Base-by-base conservation (phyloP, 92 coral and sea anemone species). In the Palythoa grandis region DNA sequence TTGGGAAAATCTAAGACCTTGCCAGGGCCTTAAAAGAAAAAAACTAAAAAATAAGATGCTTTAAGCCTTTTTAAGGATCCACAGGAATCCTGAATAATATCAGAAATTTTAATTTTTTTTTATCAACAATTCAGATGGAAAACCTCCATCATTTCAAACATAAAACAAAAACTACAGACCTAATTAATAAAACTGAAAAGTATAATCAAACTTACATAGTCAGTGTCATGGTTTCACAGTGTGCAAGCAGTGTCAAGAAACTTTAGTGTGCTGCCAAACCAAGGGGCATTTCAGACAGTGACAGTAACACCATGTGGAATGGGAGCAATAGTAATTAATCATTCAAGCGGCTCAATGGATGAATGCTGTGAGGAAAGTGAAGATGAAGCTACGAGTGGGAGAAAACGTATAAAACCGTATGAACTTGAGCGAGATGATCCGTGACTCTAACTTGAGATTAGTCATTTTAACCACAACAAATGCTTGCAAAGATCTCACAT, bases 351-450 rank as follows among this genome's bases (percentile, higher is more conserved):
- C 19, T 92, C 93, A 65, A 66, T 95, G 76, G 99, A 95, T 65
- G 99, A 96, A 70, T 85, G 94, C 73, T 93, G 95, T 8, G 91
- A 89, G 53, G 97, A 96, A 37, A 93, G 99, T 67, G 99, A 96
- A 72, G 99, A 96, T 8, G 99, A 96, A 29, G 98, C 99, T 89
- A 96, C 99, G 98, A 96, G 92, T 87, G 98, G 99, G 77, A 91
- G 98, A 93, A 96, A 96, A 88, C 99, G 99, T 70, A 96, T 96
- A 96, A 95, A 94, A 87, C 90, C 91, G 0, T 75, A 72, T 77
- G 92, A 84, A 89, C 89, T 85, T 9, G 84, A 84, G 37, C 87
- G 85, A 52, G 98, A 93, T 76, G 96, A 91, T 86, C 99, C 98
- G 87, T 96, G 72, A 16, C 11, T 17, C 63, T 16, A 74, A 56